Base-by-base conservation (phyloP, 2,888 invertebrate species). In the Ormyrus pomaceus region DNA sequence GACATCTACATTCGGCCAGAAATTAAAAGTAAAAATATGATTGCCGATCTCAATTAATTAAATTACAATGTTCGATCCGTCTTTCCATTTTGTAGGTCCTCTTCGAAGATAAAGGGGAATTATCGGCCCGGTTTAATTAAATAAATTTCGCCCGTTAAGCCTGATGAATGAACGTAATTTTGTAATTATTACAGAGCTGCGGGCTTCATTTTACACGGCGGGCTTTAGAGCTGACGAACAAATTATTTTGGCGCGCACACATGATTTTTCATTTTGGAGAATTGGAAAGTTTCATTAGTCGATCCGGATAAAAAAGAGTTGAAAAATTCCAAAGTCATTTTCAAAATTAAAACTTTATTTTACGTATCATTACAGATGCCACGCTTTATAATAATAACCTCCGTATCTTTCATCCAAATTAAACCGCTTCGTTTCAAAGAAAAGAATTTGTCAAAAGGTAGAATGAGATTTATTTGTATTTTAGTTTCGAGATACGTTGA, bases 11-110 rank as follows among this genome's bases (percentile, higher is more conserved):
- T 75, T 19, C 34, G 78, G 69, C 13, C 74, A 62, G 66, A 66
- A 77, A 79, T 82, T 79, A 80, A 82, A 79, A 79, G 74, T 77
- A 74, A 77, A 79, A 82, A 82, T 77, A 80, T 74, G 71, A 77
- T 69, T 76, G 72, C 45, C 53, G 13, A n/a, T 55, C 55, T 51
- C 76, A 72, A 77, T 82, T 77, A 82, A 82, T 82, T 82, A 79
- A 79, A 82, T 77, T 79, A 64, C 79, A 73, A 59, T 64, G 76
- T 69, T 46, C 71, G 5, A 70, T 77, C n/a, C 65, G 66, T 66
- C 53, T 56, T 61, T 51, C n/a, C 59, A 45, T 70, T 62, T 10
- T 48, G 6, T 10, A n/a, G 53, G 3, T 8, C 53, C 68, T 51
- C 10, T 59, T 50, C 13, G 66, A 71, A 62, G 51, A 53, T 51